These are phyloP conservation scores for Polyergus mexicanus DNA, from an alignment of 1,140 invertebrate species.

Conservation along the genomic window DNA sequence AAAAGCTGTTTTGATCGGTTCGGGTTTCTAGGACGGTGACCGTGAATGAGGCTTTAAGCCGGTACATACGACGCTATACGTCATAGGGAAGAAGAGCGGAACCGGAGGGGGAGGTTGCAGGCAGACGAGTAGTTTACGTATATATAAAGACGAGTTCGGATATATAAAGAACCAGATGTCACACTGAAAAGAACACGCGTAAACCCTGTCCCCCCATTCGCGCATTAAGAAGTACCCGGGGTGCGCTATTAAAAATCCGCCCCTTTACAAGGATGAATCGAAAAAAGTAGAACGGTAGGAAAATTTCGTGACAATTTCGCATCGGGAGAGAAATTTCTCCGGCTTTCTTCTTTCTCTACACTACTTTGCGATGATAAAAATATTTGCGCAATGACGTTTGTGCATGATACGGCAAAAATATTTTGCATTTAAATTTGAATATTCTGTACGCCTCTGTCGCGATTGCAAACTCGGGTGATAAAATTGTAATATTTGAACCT, in stretches of 20 bases:
- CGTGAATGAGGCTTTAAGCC: conserved; percentile 80
- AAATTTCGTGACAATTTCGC: conserved; percentile 55
- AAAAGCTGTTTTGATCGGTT: conserved; percentile 86
- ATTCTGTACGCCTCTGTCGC: neutral
- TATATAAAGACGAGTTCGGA: conserved; percentile 45
- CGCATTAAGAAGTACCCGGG: conserved; percentile 57
- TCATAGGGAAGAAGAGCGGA: conserved; percentile 23
- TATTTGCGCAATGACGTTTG: neutral
- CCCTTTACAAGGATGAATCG: conserved; percentile 33
- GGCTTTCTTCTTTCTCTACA: neutral
- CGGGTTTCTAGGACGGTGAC: conserved; percentile 83
- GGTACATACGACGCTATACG: conserved; percentile 57
- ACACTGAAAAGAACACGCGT: conserved; percentile 66
- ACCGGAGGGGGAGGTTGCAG: conserved; percentile 28
- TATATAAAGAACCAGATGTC: conserved; percentile 70
- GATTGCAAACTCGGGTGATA: conserved; percentile 14
- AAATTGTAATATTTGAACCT: conserved; percentile 13
- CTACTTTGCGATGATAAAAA: neutral
- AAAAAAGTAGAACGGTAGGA: neutral
- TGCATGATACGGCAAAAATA: neutral
- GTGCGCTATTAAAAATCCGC: conserved; percentile 67
- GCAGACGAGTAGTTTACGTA: conserved; percentile 51
- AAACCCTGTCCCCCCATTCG: conserved; percentile 47
- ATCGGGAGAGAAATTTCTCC: conserved; percentile 43
- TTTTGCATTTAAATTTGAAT: conserved; percentile 5